A percentile compares a stretch with the other conserved stretches of the same genome.
Conservation (phyloP, 2,113 vertebrate species). For the Mirounga angustirostris region DNA sequence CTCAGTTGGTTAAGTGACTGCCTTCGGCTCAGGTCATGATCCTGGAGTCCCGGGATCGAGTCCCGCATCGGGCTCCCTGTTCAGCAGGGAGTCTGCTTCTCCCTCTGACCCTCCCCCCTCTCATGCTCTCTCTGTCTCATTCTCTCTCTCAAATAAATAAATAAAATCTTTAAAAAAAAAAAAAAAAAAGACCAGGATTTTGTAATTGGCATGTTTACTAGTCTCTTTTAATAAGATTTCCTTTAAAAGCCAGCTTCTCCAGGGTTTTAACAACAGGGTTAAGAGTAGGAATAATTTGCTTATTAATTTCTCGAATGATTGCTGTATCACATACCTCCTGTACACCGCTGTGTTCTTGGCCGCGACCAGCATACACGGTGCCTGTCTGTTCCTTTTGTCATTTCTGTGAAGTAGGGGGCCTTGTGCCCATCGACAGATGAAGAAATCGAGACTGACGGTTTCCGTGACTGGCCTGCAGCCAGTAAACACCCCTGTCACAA, state of each 20-base stretch:
- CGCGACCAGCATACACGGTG: rapidly evolving
- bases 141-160: too few relatives aligned
- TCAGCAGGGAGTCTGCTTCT: too few relatives aligned
- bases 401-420: rapidly evolving
- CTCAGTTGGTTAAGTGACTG: too few relatives aligned
- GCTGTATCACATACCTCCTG: rapidly evolving
- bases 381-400: rapidly evolving
- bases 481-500: too few relatives aligned
- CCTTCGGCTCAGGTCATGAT: too few relatives aligned
- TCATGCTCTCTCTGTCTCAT: too few relatives aligned
- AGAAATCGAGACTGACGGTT: rapidly evolving
- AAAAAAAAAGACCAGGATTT: background rate
- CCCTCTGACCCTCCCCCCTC: too few relatives aligned
- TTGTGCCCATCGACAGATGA: background rate
- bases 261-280: background rate
- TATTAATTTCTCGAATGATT: too few relatives aligned
- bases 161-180: too few relatives aligned
- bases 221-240: background rate
- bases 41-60: too few relatives aligned
- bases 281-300: background rate
- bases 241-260: background rate
- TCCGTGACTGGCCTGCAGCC: background rate
- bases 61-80: too few relatives aligned
- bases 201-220: background rate
- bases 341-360: rapidly evolving